phyloP scores from a whole-genome alignment of 1,140 invertebrate genomes.

The Panulirus ornatus region DNA sequence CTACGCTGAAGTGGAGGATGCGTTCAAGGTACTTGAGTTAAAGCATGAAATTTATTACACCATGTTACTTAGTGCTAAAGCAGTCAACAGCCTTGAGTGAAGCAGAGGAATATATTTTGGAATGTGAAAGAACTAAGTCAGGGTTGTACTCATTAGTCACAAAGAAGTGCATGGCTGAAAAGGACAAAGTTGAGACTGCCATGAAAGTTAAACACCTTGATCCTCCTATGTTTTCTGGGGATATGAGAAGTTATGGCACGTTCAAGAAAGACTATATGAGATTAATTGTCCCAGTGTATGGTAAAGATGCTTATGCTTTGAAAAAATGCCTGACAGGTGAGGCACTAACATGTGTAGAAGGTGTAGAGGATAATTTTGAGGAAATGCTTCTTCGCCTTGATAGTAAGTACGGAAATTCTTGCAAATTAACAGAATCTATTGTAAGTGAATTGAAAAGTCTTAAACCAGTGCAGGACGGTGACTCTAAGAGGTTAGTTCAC shows the following conservation, averaged over 20 bases:
- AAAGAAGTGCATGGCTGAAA: background rate
- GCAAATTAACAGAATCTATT: background rate
- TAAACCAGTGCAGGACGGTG: background rate
- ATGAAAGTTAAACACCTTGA: background rate
- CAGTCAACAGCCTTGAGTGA: no score
- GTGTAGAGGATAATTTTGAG: background rate
- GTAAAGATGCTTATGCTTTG: background rate
- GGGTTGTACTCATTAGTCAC: background rate
- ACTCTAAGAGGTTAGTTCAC: background rate
- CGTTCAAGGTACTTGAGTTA: no score
- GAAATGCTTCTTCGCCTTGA: constrained; percentile 15
- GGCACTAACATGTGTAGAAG: background rate
- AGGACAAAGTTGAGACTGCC: background rate
- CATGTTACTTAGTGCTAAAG: no score
- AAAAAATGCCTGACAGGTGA: constrained; percentile 8
- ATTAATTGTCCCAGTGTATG: background rate
- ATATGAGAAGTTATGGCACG: background rate
- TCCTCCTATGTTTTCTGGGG: background rate
- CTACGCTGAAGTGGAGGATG: no score
- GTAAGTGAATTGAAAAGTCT: constrained; percentile 20
- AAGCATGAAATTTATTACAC: no score
- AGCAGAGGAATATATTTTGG: background rate
- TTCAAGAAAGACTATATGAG: background rate
- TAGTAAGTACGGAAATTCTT: background rate
- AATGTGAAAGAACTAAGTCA: background rate